phyloP scores from a whole-genome alignment of 2,113 vertebrate genomes.

The Electrona antarctica region DNA sequence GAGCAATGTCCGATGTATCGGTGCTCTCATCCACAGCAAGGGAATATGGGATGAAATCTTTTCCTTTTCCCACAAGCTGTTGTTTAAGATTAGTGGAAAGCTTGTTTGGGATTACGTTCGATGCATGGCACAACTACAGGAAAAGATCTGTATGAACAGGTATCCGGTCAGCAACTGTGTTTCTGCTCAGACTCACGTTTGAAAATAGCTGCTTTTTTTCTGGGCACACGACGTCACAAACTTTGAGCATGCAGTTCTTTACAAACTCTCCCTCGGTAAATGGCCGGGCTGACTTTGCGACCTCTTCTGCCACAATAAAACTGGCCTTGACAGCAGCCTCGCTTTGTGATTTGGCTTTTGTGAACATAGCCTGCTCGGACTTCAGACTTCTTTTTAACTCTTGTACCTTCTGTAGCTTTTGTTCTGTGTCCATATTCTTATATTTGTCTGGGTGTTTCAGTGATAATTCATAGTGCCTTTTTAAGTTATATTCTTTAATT shows the following conservation, averaged over 20 bases:
- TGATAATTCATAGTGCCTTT: constrained; percentile 6
- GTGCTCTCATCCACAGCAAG: constrained; percentile 49
- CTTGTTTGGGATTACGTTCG: too few relatives aligned
- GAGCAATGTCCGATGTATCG: constrained; percentile 56
- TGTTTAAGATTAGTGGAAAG: constrained; percentile 25
- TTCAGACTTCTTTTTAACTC: neutral
- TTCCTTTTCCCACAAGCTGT: constrained; percentile 29
- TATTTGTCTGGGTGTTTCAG: constrained; percentile 17
- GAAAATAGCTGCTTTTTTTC: constrained; percentile 26
- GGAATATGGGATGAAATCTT: constrained; percentile 39
- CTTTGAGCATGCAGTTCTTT: constrained; percentile 36
- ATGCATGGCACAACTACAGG: too few relatives aligned
- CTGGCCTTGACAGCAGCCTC: constrained; percentile 30
- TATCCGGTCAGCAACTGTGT: constrained; percentile 14
- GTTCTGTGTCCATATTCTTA: neutral
- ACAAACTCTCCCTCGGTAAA: constrained; percentile 34
- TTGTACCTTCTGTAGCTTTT: constrained; percentile 10
- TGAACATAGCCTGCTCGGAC: constrained; percentile 16
- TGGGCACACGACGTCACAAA: constrained; percentile 26
- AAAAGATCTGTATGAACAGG: too few relatives aligned
- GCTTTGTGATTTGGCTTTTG: constrained; percentile 27
- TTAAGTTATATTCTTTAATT: constrained; percentile 8
- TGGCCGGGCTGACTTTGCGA: constrained; percentile 20
- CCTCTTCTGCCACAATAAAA: too few relatives aligned
- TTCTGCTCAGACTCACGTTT: constrained; percentile 26